Conservation (phyloP, 2,113 vertebrate genomes). For the Charina bottae region DNA sequence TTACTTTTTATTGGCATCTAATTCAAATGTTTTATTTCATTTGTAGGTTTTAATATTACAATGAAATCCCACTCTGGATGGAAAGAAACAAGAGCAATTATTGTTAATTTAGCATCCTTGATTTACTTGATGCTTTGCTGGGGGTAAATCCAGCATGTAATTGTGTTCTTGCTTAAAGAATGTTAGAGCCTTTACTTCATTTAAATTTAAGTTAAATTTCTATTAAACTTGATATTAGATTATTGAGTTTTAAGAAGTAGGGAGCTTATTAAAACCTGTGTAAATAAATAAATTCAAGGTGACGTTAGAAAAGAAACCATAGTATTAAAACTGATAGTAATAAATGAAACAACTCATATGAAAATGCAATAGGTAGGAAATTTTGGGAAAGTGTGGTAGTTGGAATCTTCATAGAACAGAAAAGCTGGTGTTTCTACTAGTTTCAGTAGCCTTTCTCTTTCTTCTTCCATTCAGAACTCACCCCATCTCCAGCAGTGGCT, state of each 20-base stretch:
- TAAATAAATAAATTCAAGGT: background rate
- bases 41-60: background rate
- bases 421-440: background rate
- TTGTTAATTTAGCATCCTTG: background rate
- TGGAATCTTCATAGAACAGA: background rate
- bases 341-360: background rate
- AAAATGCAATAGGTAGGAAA: background rate
- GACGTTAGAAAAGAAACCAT: background rate
- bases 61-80: background rate
- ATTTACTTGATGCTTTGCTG: background rate
- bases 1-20: background rate
- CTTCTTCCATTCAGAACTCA: constrained; percentile 70
- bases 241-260: background rate
- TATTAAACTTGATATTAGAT: background rate
- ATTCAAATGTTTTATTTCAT: background rate
- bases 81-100: background rate
- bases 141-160: background rate
- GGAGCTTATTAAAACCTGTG: background rate
- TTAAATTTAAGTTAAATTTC: background rate
- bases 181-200: too few species aligned
- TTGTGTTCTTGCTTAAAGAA: background rate
- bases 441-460: background rate
- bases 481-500: constrained; percentile 62
- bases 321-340: background rate
- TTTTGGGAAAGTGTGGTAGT: background rate